phyloP scores from a whole-genome alignment of 2,113 vertebrate genomes.

The Psittacus erithacus region DNA sequence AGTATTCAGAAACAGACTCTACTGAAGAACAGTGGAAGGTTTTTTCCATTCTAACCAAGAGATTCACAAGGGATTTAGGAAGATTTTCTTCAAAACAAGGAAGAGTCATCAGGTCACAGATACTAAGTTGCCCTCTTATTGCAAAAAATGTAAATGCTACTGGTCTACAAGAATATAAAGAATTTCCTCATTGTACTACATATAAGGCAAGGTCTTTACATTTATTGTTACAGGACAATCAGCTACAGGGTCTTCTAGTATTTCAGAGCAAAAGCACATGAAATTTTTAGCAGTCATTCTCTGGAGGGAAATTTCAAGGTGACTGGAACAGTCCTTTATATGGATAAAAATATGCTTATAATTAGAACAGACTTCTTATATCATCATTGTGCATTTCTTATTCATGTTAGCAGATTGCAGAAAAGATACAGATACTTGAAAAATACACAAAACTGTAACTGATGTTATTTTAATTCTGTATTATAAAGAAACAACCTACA shows the following conservation, averaged over 20 bases:
- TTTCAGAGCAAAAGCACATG: constrained; percentile 54
- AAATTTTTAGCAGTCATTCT: constrained; percentile 70
- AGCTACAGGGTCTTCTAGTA: constrained; percentile 42
- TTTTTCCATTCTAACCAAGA: background rate
- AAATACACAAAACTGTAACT: background rate
- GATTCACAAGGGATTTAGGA: constrained; percentile 25
- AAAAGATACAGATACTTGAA: constrained; percentile 17
- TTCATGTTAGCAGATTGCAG: background rate
- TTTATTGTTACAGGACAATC: constrained; percentile 55
- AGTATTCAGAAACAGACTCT: constrained; percentile 20
- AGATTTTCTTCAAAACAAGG: background rate
- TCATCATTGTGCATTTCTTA: constrained; percentile 21
- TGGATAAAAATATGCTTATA: constrained; percentile 24
- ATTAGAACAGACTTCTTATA: constrained; percentile 28
- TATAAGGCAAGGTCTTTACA: constrained; percentile 29
- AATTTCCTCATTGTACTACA: background rate
- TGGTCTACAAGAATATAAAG: constrained; percentile 24
- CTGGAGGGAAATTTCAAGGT: constrained; percentile 67
- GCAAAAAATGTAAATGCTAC: constrained; percentile 61
- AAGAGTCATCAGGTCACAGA: constrained; percentile 13
- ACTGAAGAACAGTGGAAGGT: background rate
- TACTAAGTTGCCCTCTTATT: constrained; percentile 1
- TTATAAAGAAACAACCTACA: background rate
- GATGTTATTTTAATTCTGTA: constrained; percentile 11
- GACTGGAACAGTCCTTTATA: constrained; percentile 48